phyloP scores from a whole-genome alignment of 2,888 invertebrate species.

The Quadriops clusia region DNA sequence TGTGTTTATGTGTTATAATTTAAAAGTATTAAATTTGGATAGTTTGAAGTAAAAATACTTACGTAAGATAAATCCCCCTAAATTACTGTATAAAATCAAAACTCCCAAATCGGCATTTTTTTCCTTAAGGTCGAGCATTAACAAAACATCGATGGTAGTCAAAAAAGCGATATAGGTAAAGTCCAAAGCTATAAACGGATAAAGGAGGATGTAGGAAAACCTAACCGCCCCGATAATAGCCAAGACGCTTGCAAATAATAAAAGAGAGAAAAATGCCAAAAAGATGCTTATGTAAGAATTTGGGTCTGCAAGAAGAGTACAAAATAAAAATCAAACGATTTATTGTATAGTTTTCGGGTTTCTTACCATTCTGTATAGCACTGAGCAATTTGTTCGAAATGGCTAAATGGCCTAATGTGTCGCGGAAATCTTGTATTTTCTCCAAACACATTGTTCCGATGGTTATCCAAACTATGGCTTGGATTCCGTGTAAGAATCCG shows the following conservation, averaged over 20 bases:
- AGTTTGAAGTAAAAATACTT: too few relatives aligned
- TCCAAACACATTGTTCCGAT: constrained; percentile 6
- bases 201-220: neutral
- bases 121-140: constrained; percentile 11
- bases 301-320: constrained; percentile 6
- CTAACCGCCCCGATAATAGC: constrained; percentile 9
- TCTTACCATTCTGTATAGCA: too few relatives aligned
- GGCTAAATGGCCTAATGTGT: too few relatives aligned
- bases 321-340: too few relatives aligned
- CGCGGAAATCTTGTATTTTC: constrained; percentile 3
- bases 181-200: constrained; percentile 7
- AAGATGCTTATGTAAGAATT: constrained; percentile 4
- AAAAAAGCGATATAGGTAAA: constrained; percentile 7
- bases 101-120: constrained; percentile 8
- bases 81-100: constrained; percentile 11
- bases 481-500: constrained; percentile 6
- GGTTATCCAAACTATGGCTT: constrained; percentile 8
- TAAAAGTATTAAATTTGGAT: too few relatives aligned
- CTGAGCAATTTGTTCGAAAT: too few relatives aligned
- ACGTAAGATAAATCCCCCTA: constrained; percentile 12
- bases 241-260: constrained; percentile 9
- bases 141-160: constrained; percentile 2
- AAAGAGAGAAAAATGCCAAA: constrained; percentile 6
- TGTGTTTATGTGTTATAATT: too few relatives aligned
- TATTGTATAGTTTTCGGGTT: too few relatives aligned